phyloP scores from a whole-genome alignment of 2,113 vertebrate species.

The Oceanodroma tethys region DNA sequence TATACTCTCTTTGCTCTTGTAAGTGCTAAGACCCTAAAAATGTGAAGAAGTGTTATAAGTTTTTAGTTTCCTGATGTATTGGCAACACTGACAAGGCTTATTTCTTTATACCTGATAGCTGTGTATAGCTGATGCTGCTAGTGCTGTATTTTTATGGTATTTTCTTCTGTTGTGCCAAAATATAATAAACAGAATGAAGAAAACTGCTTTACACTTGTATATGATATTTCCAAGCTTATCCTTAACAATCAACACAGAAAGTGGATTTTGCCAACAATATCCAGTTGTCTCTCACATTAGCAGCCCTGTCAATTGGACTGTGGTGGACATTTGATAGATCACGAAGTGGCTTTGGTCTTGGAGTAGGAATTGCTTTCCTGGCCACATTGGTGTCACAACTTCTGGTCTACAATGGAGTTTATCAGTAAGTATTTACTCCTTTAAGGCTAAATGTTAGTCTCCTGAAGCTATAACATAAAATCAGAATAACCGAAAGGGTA shows the following conservation, averaged over 20 bases:
- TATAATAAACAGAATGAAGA: neutral
- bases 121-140: neutral
- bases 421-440: slow-evolving; percentile 83
- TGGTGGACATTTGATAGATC: slow-evolving; percentile 98
- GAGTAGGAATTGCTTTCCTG: slow-evolving; percentile 87
- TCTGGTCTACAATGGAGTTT: slow-evolving; percentile 93
- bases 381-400: slow-evolving; percentile 90
- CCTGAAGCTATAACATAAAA: neutral
- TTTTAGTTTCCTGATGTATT: neutral
- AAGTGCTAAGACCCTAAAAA: neutral
- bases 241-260: slow-evolving; percentile 86
- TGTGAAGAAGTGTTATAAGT: neutral
- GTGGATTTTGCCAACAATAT: slow-evolving; percentile 97
- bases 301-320: slow-evolving; percentile 91
- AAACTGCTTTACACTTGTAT: neutral
- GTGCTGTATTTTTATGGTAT: neutral
- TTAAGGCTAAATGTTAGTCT: neutral
- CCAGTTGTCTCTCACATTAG: slow-evolving; percentile 92
- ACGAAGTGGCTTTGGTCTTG: slow-evolving; percentile 90
- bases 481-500: neutral
- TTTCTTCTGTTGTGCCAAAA: neutral
- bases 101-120: neutral
- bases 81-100: neutral
- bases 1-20: neutral
- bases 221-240: slow-evolving; percentile 38